A percentile compares a stretch with the other conserved stretches of the same genome.
phyloP scores from a whole-genome alignment of 2,888 invertebrate species.

The Drosophila demipolita region DNA sequence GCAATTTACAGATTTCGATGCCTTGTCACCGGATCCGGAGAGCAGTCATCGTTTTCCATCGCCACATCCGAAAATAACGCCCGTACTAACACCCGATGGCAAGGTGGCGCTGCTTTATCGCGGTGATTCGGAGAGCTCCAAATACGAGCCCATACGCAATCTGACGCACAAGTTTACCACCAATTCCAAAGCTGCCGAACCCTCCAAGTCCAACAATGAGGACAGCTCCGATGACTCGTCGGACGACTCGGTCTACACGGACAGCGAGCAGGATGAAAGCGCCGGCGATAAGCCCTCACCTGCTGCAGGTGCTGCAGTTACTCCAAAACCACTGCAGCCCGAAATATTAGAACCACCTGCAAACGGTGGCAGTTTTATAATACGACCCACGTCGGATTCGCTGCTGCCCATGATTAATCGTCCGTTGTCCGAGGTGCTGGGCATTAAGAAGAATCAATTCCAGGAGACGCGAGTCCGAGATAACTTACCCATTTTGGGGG shows the following conservation, averaged over 20 bases:
- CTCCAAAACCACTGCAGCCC: constrained; percentile 54
- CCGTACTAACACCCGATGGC: constrained; percentile 86
- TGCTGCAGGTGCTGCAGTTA: constrained; percentile 24
- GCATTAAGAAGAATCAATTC: constrained; percentile 85
- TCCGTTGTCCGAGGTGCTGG: constrained; percentile 85
- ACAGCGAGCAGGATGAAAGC: constrained; percentile 62
- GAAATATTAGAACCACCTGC: constrained; percentile 64
- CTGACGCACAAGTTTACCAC: constrained; percentile 83
- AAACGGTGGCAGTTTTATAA: constrained; percentile 74
- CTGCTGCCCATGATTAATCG: constrained; percentile 85
- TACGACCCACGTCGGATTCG: constrained; percentile 81
- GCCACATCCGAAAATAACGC: constrained; percentile 85
- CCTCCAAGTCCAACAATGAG: constrained; percentile 34
- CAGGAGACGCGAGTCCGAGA: constrained; percentile 85
- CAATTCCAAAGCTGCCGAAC: constrained; percentile 56
- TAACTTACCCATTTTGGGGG: constrained; percentile 66
- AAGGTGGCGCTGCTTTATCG: constrained; percentile 86
- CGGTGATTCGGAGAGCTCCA: constrained; percentile 85
- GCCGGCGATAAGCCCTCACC: constrained; percentile 46
- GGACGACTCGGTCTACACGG: constrained; percentile 73
- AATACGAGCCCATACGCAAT: constrained; percentile 85
- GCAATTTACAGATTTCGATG: constrained; percentile 83
- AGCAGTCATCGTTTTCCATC: constrained; percentile 85
- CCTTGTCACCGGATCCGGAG: constrained; percentile 84
- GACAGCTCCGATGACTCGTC: constrained; percentile 67